Evolutionary conservation across 2,113 vertebrate genomes (phyloP).

Genomic region (Mirza zaza): DNA sequence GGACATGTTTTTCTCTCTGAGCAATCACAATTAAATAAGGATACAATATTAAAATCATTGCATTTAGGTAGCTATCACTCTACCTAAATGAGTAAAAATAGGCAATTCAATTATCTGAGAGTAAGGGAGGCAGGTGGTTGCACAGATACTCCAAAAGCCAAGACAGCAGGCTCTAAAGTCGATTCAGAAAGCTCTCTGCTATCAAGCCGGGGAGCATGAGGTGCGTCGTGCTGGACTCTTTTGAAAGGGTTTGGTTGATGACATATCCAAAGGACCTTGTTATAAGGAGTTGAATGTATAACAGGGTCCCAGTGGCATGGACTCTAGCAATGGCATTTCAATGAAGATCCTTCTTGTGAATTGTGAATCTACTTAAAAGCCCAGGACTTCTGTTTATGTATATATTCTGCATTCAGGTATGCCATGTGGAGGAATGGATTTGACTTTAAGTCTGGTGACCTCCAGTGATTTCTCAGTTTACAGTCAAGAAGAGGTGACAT

Average conservation of each 20-base stretch:
- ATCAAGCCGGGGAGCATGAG: background rate
- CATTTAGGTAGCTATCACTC: background rate
- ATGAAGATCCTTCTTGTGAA: background rate
- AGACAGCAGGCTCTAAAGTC: background rate
- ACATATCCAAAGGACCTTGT: background rate
- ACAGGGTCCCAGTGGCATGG: background rate
- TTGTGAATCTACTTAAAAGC: background rate
- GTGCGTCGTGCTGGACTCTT: background rate
- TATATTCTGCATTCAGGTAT: no score
- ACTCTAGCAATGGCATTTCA: background rate
- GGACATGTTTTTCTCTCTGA: conserved; percentile 30
- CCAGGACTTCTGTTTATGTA: background rate
- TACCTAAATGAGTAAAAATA: conserved; percentile 19
- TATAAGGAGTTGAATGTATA: background rate
- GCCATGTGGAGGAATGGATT: background rate
- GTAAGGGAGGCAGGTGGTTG: background rate
- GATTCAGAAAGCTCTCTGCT: background rate
- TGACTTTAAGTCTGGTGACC: background rate
- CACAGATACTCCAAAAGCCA: background rate
- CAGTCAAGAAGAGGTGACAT: background rate
- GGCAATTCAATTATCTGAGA: conserved; percentile 26
- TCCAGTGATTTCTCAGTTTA: background rate
- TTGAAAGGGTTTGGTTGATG: background rate
- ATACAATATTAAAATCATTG: conserved; percentile 35
- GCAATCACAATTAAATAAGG: conserved; percentile 50